Evolutionary conservation across 35 echinoderm and acorn worm genomes (phyloP), one percentile per base, ranked within the genome.

Genomic region (Diadema setosum): DNA sequence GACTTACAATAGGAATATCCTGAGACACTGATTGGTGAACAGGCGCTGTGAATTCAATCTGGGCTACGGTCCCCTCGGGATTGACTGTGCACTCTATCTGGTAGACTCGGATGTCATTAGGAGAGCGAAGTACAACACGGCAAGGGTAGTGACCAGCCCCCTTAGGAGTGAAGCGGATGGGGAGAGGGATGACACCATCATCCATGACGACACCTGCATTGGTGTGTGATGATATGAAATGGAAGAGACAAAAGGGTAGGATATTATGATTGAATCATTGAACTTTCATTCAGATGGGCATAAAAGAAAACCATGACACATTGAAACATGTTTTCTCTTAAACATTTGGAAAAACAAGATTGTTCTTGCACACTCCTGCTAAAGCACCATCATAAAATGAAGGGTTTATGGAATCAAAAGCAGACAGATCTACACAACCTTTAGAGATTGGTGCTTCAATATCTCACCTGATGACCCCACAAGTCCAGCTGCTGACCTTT

Each of bases 21-120:
- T 97, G 95, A 30, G 95, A 91, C 5, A 97, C 91, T 65, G 95
- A 97, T 69, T 97, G 95, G 76, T 97, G 95, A 8, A 97, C 95
- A 1, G 95, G 95, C 14, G 95, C 87, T 23, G 88, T 90, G 85
- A 97, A 97, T 45, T 97, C 95, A 86, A 97, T 97, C 84, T 97
- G 91, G 32, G 95, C 92, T 9, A 92, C 91, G 32, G 91, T 88
- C 24, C 91, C 90, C 43, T 97, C 95, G 30, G 95, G 80, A 46
- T 94, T 97, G 26, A 97, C 95, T 16, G 90, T 94, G 50, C 95
- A 97, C 26, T 94, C 91, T 14, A 97, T 91, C 80, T 86, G 83
- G 65, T 94, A 97, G 0, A 97, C 95, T 17, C 95, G 59, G 88
- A 97, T 90, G 44, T 97, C 91, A 73, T 94, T 89, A 44, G 87